A percentile compares a stretch with the other conserved stretches of the same genome.
Conservation (phyloP, 2,888 invertebrate species). For the Hipparchia sbordonii region DNA sequence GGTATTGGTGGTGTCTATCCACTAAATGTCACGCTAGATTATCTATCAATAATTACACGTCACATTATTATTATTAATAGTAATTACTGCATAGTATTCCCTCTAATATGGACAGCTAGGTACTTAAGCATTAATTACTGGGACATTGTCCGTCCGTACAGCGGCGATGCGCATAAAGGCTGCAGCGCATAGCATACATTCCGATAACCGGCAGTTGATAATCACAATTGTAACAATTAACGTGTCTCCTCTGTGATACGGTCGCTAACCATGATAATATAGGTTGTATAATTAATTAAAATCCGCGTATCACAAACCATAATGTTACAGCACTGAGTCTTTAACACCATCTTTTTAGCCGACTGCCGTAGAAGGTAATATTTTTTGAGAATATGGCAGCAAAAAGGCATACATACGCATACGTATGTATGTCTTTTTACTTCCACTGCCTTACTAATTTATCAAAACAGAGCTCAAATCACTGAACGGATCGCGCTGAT, state of each 20-base stretch:
- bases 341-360: too few relatives aligned
- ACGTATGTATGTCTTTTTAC: too few relatives aligned
- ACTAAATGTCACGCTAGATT: constrained; percentile 4
- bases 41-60: constrained; percentile 15
- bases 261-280: neutral
- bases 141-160: constrained; percentile 55
- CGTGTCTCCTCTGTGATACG: constrained; percentile 54
- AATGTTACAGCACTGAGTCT: too few relatives aligned
- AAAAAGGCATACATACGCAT: too few relatives aligned
- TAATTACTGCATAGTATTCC: constrained; percentile 12
- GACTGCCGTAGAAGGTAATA: too few relatives aligned
- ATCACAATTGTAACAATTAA: constrained; percentile 61
- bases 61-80: constrained; percentile 11
- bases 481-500: too few relatives aligned
- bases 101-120: neutral
- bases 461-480: too few relatives aligned
- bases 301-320: too few relatives aligned
- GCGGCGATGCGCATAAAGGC: constrained; percentile 62
- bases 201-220: constrained; percentile 58
- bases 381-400: too few relatives aligned
- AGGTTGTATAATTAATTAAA: too few relatives aligned
- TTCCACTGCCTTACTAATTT: too few relatives aligned
- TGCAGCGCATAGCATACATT: constrained; percentile 49
- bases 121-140: constrained; percentile 45
- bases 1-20: neutral